Conservation (phyloP, 2,888 invertebrate species). For the Himalopsyche japonica region DNA sequence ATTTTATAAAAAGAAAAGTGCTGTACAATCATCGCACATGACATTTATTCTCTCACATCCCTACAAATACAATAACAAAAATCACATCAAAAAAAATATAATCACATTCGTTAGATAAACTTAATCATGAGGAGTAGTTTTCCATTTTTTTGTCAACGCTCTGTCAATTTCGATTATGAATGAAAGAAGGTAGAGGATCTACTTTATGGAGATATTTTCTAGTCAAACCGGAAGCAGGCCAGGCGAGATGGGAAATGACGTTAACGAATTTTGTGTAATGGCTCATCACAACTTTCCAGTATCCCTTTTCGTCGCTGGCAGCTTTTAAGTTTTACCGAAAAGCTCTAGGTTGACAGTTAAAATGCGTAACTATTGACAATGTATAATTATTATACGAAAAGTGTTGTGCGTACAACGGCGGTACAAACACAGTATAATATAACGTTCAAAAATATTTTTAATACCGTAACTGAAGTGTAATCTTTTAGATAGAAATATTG, state of each 20-base stretch:
- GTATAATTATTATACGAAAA: constrained; percentile 9
- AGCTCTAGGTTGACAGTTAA: background rate
- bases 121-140: background rate
- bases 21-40: constrained; percentile 38
- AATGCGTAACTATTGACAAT: no score
- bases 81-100: background rate
- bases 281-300: constrained; percentile 37
- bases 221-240: background rate
- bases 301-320: background rate
- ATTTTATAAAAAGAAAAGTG: constrained; percentile 27
- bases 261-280: constrained; percentile 33
- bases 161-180: background rate
- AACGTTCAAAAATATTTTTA: constrained; percentile 23
- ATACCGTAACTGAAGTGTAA: constrained; percentile 20
- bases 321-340: background rate
- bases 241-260: background rate
- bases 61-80: background rate
- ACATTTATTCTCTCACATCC: constrained; percentile 19
- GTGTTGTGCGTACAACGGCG: constrained; percentile 29
- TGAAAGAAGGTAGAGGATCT: background rate
- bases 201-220: background rate
- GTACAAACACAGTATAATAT: constrained; percentile 33
- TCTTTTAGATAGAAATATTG: constrained; percentile 16
- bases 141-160: background rate
- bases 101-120: background rate